Base-by-base conservation (phyloP, 1,140 invertebrate species). In the Xylocopa sonorina region DNA sequence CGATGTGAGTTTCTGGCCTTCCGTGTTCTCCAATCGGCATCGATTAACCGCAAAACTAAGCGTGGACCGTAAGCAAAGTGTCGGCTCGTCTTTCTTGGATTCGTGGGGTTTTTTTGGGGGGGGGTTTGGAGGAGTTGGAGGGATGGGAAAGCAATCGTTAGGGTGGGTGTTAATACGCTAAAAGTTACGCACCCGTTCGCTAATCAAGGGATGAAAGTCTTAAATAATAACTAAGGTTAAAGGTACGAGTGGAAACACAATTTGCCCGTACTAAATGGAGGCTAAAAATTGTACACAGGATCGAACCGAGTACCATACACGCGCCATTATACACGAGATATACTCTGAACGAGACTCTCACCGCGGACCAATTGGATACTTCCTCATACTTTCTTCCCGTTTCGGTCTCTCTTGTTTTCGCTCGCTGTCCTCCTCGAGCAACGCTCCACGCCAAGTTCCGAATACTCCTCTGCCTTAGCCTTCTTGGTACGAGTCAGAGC, bases 181-280 rank as follows among this genome's bases (percentile, higher is more conserved):
- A 41, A 38, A 48, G 14, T 67, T 50, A 46, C 10, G 7, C n/a
- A n/a, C 27, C 50, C 38, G 38, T 38, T 16, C 32, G 63, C 24
- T 69, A 68, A 16, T 34, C 16, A 14, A 0, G 6, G 14, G 27
- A 10, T 48, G 10, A n/a, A 46, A 14, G 29, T 60, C 43, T 77
- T 60, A 78, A 78, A 60, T 71, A 78, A 51, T n/a, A 78, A 60
- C 67, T 78, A 78, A 78, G 24, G 46, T 78, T 78, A 78, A 68
- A 62, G 66, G n/a, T 77, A 71, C 24, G 74, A 77, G 34, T 78
- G 62, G 34, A 78, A 62, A 78, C 75, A 62, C 55, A 60, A n/a
- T 60, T 76, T 78, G 34, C 75, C 55, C 75, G 60, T 78, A 50
- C 66, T 67, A 53, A 55, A 53, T 41, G 29, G 34, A 51, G 74